Evolutionary conservation across 2,888 invertebrate species (phyloP).

Genomic region (Heliconius ismenius): DNA sequence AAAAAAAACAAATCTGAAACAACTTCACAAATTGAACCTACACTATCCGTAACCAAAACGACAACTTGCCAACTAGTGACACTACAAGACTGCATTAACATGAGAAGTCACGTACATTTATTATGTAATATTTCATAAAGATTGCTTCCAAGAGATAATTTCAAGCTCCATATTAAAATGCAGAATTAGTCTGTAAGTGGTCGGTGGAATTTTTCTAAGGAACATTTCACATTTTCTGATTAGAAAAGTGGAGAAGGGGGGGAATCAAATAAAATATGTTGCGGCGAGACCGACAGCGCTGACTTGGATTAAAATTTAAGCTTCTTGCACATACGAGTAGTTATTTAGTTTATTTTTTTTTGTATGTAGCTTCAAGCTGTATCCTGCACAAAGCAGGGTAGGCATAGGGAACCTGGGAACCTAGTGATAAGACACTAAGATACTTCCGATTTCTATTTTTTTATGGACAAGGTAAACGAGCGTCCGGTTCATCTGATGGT

Average conservation of each 20-base stretch:
- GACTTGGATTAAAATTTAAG: conserved; percentile 33
- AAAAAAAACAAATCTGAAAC: too few species aligned
- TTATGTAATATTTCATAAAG: conserved; percentile 1
- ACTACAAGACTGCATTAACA: neutral
- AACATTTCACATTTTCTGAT: conserved; percentile 22
- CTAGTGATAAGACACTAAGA: too few species aligned
- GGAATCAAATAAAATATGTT: conserved; percentile 28
- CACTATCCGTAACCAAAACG: neutral
- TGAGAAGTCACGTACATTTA: neutral
- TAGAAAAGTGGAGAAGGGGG: neutral
- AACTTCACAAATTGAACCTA: neutral
- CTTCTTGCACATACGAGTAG: neutral
- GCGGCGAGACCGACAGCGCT: conserved; percentile 27
- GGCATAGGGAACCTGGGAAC: too few species aligned
- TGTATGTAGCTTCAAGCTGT: neutral
- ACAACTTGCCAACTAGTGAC: neutral
- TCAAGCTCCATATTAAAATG: conserved; percentile 8
- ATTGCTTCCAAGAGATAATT: conserved; percentile 6
- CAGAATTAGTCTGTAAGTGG: conserved; percentile 13
- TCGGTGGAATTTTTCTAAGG: conserved; percentile 21
- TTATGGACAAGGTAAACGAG: too few species aligned
- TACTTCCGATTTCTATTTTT: too few species aligned
- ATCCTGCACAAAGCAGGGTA: too few species aligned
- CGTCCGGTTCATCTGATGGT: too few species aligned
- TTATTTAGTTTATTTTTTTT: neutral